Base-by-base conservation (phyloP, 2,113 vertebrate species). In the Chloropsis hardwickii region DNA sequence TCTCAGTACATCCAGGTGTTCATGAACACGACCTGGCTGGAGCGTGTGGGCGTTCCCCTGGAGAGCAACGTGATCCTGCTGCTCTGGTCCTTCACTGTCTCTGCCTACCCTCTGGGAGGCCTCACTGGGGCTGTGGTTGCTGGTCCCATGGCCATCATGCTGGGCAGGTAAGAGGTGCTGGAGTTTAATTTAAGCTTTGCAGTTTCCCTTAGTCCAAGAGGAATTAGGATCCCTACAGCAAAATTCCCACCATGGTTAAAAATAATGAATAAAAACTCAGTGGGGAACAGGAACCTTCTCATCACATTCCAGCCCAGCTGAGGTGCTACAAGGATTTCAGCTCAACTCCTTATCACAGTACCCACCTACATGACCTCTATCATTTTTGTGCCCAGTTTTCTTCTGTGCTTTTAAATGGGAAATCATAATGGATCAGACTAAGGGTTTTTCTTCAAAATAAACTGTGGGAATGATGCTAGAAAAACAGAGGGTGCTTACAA, bases 61-160 rank as follows among this genome's bases (percentile, higher is more conserved):
- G 96, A 98, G 23, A 89, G 97, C 54, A 97, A 97, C 47, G 73
- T 98, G 72, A 54, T 99, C 31, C 98, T 98, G n/a, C 95, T 99
- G 15, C 62, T 99, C 70, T 99, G 99, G 99, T 99, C 99, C 64
- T 96, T 99, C 92, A 98, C 99, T 3, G 98, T 99, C 85, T 98
- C 99, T 47, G 95, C 98, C 19, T 99, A 98, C 89, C 98, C 99
- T 7, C 83, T 99, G 89, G 99, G 99, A 11, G 99, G 99, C 9
- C 97, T 99, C 16, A 69, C 92, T 0, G 99, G 99, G 54, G 98
- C 99, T 8, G 91, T 99, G 29, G 93, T 98, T 16, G 98, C 99
- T 19, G 99, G 99, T 12, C 98, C 99, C 22, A 98, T 99, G 98
- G 98, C 99, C 56, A 96, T 99, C 86, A 94, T 40, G 71, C 97